Evolutionary conservation across 23 tunicate genomes (phyloP).

Genomic region (Phallusia fumigata): DNA sequence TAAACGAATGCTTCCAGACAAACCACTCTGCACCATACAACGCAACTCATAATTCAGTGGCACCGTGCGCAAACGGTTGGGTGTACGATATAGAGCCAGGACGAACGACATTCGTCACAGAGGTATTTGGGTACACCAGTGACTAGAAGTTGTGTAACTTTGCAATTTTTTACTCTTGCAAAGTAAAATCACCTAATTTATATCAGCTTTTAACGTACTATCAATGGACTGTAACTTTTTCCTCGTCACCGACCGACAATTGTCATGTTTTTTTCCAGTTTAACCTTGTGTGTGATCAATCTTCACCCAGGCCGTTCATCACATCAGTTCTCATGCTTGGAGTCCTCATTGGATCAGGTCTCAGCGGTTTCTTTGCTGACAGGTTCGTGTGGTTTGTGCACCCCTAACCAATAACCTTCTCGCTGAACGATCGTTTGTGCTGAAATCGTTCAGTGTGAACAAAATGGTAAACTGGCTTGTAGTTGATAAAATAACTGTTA

Average conservation of each 20-base stretch:
- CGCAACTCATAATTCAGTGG: neutral
- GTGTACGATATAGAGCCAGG: conserved; percentile 34
- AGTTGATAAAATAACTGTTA: too few relatives aligned
- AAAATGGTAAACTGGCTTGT: too few relatives aligned
- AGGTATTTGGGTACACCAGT: too few relatives aligned
- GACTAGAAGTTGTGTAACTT: too few relatives aligned
- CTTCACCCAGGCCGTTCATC: conserved; percentile 18
- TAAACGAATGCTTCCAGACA: neutral
- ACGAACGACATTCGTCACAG: conserved; percentile 38
- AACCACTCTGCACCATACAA: neutral
- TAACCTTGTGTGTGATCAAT: conserved; percentile 22
- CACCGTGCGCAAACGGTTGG: conserved; percentile 21
- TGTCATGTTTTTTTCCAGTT: conserved; percentile 25
- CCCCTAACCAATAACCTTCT: too few relatives aligned
- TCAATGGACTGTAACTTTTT: neutral
- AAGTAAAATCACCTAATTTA: too few relatives aligned
- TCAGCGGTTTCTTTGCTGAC: conserved; percentile 44
- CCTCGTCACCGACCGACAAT: neutral
- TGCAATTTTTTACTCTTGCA: too few relatives aligned
- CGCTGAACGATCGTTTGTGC: too few relatives aligned
- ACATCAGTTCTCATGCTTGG: conserved; percentile 33
- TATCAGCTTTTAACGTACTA: neutral
- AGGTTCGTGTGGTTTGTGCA: conserved; percentile 4
- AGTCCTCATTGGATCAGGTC: conserved; percentile 21
- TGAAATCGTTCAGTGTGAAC: too few relatives aligned